Conservation (phyloP, 2,113 vertebrate species). For the Oreochromis spilurus region DNA sequence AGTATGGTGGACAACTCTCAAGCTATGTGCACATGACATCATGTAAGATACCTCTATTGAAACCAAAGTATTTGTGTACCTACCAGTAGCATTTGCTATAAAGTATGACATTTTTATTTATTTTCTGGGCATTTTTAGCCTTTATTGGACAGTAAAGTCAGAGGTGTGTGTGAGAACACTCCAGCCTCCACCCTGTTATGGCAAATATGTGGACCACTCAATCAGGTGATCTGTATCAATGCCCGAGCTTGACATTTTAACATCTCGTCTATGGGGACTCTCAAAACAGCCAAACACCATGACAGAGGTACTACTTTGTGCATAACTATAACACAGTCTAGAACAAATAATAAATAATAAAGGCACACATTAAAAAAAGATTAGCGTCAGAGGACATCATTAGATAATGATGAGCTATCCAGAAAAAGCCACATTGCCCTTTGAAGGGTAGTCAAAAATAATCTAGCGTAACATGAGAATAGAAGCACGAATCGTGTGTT, state of each 20-base stretch:
- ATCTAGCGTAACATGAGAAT: background rate
- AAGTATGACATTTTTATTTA: background rate
- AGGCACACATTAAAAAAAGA: background rate
- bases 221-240: background rate
- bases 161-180: background rate
- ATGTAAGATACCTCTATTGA: background rate
- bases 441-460: background rate
- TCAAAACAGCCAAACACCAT: background rate
- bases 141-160: background rate
- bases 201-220: background rate
- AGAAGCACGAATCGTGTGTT: background rate
- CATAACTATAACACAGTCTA: background rate
- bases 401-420: background rate
- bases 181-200: background rate
- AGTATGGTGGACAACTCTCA: background rate
- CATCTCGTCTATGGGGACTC: background rate
- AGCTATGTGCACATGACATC: background rate
- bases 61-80: background rate
- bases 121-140: background rate
- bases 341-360: background rate
- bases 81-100: background rate
- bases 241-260: background rate
- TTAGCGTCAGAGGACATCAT: background rate
- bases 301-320: background rate
- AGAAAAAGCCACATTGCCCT: background rate